Evolutionary conservation across 2,888 invertebrate species (phyloP).

Genomic region (Ochlodes sylvanus): DNA sequence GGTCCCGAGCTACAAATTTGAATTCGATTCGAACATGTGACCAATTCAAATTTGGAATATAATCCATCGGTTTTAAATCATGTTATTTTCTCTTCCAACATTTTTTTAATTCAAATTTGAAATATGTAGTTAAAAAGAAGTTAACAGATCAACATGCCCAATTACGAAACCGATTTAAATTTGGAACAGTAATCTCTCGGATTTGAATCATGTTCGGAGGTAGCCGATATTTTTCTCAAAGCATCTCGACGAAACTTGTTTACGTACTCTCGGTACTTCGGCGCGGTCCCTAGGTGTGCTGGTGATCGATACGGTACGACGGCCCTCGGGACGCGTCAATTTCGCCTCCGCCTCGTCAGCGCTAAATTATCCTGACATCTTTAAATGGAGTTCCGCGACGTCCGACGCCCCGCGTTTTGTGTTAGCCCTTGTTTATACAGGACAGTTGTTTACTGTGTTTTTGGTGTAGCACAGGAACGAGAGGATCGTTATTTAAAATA

Average conservation of each 20-base stretch:
- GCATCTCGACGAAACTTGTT: neutral
- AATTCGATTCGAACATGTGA: too few species aligned
- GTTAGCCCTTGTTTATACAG: conserved; percentile 28
- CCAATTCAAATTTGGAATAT: too few species aligned
- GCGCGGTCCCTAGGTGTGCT: conserved; percentile 51
- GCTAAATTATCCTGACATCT: conserved; percentile 83
- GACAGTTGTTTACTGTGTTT: conserved; percentile 3
- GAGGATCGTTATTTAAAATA: neutral
- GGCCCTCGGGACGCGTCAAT: conserved; percentile 75
- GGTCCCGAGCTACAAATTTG: too few species aligned
- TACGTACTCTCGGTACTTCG: neutral
- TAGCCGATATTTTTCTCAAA: too few species aligned
- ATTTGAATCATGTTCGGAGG: too few species aligned
- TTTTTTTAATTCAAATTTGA: too few species aligned
- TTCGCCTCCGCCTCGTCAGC: conserved; percentile 67
- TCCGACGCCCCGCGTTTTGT: conserved; percentile 47
- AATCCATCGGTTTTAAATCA: too few species aligned
- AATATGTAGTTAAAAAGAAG: too few species aligned
- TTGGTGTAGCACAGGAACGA: neutral
- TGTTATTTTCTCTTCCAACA: too few species aligned
- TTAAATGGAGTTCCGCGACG: conserved; percentile 83
- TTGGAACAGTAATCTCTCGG: too few species aligned
- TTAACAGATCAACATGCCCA: too few species aligned
- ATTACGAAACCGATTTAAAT: too few species aligned
- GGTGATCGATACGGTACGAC: conserved; percentile 76